These are phyloP conservation scores for Phenganax marumi DNA, from an alignment of 92 coral and sea anemone species.

Conservation along the genomic window DNA sequence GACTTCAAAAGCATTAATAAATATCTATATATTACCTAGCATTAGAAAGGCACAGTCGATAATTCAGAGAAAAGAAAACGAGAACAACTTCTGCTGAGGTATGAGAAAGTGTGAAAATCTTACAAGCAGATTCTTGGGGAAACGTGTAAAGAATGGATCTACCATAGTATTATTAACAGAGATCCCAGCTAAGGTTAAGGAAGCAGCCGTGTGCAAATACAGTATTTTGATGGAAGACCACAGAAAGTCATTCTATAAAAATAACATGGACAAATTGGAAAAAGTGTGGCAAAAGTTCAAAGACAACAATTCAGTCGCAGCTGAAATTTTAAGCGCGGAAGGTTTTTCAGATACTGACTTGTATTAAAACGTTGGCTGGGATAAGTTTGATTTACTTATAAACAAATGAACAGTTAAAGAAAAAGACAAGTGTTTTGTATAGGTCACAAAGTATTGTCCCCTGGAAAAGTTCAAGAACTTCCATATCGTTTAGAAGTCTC, in stretches of 20 bases:
- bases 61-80: background rate
- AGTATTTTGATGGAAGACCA: too few species aligned
- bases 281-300: background rate
- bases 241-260: background rate
- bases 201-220: too few species aligned
- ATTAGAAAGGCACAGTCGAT: background rate
- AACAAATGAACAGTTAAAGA: too few species aligned
- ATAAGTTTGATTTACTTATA: too few species aligned
- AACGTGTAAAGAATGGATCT: background rate
- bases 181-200: background rate
- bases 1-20: too few species aligned
- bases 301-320: background rate
- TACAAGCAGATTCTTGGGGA: background rate
- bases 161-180: background rate
- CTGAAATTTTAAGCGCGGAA: conserved; percentile 2
- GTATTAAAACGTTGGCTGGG: too few species aligned
- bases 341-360: too few species aligned
- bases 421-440: too few species aligned
- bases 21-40: background rate
- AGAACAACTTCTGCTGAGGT: background rate
- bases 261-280: background rate
- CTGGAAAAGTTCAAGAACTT: too few species aligned
- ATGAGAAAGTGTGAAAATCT: background rate
- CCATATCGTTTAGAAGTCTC: too few species aligned
- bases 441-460: too few species aligned